These are phyloP conservation scores for Genyomyrus donnyi DNA, from an alignment of 2,113 vertebrate genomes.

Conservation along the genomic window DNA sequence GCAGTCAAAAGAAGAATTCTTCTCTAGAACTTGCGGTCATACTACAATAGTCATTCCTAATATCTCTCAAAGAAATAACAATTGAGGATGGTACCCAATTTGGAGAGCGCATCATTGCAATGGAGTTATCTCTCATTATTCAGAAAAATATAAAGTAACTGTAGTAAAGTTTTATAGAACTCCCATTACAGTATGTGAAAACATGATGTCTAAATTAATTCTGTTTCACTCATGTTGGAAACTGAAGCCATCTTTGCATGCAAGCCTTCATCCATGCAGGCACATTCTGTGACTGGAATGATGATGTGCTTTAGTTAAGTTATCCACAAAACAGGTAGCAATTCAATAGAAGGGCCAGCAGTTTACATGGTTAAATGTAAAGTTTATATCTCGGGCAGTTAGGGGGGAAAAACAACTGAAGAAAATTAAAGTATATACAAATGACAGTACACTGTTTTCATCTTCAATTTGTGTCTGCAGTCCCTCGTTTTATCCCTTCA, in stretches of 20 bases:
- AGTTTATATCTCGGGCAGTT: neutral
- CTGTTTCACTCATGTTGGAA: neutral
- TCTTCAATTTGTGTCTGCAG: neutral
- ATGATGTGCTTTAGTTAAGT: neutral
- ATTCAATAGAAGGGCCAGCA: neutral
- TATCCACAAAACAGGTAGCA: neutral
- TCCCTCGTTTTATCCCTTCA: neutral
- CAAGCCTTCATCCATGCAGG: neutral
- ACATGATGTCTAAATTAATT: neutral
- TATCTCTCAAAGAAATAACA: neutral
- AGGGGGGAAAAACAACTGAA: neutral
- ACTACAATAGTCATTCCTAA: neutral
- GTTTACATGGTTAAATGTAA: neutral
- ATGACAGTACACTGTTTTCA: neutral
- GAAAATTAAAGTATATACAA: neutral
- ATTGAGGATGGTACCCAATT: neutral
- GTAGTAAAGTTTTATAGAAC: neutral
- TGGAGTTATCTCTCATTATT: neutral
- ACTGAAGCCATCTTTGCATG: neutral
- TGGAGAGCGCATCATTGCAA: no score
- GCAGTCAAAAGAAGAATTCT: neutral
- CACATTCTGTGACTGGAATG: neutral
- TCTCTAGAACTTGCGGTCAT: neutral
- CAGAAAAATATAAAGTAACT: neutral
- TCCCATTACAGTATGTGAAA: neutral